Conservation (phyloP, 2,113 vertebrate species). For the Canis aureus region DNA sequence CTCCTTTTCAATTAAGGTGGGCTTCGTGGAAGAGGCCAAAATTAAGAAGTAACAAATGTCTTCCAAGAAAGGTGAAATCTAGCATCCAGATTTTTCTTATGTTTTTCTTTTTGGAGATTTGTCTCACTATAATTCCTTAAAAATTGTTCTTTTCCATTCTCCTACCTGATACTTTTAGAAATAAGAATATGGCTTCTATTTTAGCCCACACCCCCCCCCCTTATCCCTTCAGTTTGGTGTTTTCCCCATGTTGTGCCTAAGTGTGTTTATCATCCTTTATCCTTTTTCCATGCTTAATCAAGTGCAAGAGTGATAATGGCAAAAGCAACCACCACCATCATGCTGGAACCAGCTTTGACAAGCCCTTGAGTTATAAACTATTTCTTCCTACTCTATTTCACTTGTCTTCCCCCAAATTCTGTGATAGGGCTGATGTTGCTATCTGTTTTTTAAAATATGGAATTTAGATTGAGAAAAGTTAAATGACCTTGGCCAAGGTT, state of each 20-base stretch:
- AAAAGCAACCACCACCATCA: neutral
- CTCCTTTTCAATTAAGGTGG: neutral
- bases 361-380: neutral
- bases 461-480: neutral
- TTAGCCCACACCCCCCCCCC: accelerated
- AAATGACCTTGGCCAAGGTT: neutral
- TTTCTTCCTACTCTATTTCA: neutral
- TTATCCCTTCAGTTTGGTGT: neutral
- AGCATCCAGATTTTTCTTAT: neutral
- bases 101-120: constrained; percentile 3
- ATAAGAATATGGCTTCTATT: neutral
- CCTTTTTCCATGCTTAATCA: neutral
- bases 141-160: neutral
- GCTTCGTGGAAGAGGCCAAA: neutral
- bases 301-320: neutral
- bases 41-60: neutral
- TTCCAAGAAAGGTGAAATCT: neutral
- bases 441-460: neutral
- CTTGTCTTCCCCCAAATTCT: neutral
- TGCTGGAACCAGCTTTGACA: neutral
- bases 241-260: neutral
- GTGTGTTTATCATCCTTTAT: neutral
- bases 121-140: neutral
- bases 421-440: neutral
- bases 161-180: neutral